phyloP scores from a whole-genome alignment of 2,113 vertebrate species.

The Burhinus bistriatus region DNA sequence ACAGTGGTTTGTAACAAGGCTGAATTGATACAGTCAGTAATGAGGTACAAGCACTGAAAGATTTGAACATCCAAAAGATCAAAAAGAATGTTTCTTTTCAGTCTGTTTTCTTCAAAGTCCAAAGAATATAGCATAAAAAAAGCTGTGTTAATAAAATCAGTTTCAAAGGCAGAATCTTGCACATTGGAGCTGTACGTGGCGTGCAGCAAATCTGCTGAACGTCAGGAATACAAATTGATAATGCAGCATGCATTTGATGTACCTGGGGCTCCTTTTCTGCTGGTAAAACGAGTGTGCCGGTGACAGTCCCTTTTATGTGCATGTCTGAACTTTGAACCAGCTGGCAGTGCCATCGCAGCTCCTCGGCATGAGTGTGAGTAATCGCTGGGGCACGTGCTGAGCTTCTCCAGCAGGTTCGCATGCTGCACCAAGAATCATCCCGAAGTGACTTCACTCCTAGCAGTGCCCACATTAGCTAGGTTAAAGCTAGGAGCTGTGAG shows the following conservation, averaged over 20 bases:
- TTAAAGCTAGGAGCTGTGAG: not conserved
- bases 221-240: not conserved
- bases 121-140: not conserved
- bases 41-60: conserved; percentile 5
- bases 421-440: not conserved
- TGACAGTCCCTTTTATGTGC: not conserved
- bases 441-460: not conserved
- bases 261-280: not conserved
- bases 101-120: conserved; percentile 8
- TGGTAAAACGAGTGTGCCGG: not conserved
- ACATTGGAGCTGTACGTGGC: fast-evolving
- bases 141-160: not conserved
- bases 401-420: fast-evolving
- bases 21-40: conserved; percentile 27
- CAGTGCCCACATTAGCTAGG: not conserved
- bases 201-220: not conserved
- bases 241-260: fast-evolving
- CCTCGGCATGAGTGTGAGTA: fast-evolving
- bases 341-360: fast-evolving
- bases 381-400: fast-evolving
- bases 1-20: not conserved
- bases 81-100: conserved; percentile 28
- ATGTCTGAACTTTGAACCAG: not conserved
- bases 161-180: conserved; percentile 25
- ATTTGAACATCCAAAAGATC: conserved; percentile 29